Evolutionary conservation across 2,797 vertebrate species (phyloP), one percentile per base, ranked within the genome.

Genomic region (Paratrypauchen microcephalus): DNA sequence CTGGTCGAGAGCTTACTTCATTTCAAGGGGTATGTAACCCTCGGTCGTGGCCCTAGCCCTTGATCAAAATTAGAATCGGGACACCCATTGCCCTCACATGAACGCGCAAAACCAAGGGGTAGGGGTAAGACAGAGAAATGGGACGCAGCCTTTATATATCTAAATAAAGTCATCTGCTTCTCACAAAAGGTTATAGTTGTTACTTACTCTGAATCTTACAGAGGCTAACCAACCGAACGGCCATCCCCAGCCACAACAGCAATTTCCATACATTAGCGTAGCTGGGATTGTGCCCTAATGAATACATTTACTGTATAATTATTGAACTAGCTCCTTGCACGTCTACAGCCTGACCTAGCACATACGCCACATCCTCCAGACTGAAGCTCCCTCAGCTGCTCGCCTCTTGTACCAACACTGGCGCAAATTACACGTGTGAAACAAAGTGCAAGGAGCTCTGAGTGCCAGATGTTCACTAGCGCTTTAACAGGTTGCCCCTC

Each of bases 401-500:
- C 59, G 73, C 66, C 65, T 75, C 62, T 63, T 9, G 69, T 16
- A 36, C 79, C 76, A 75, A 82, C 76, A 69, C 80, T 87, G 78
- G 76, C 79, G 74, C 63, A 79, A 64, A 74, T 79, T 57, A 80
- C 84, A 81, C 65, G 52, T 16, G 66, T 39, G 56, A 81, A 80
- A 76, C 76, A 67, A 66, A 75, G 66, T 39, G 62, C 66, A 72
- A 64, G 30, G 59, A 74, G 77, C 50, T 23, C 15, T 54, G 77
- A 79, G 80, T 69, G 77, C 81, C 86, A 92, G 88, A 86, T 89
- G 87, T 84, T 69, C 74, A 65, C 64, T 61, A 4, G 41, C 36
- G 71, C 69, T 82, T 84, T 80, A 84, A 88, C 86, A 89, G 83
- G 87, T 83, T 88, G 78, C 70, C 72, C 84, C n/a, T 48, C 77